Conservation (phyloP, 2,797 vertebrate species). For the Decapterus maruadsi region DNA sequence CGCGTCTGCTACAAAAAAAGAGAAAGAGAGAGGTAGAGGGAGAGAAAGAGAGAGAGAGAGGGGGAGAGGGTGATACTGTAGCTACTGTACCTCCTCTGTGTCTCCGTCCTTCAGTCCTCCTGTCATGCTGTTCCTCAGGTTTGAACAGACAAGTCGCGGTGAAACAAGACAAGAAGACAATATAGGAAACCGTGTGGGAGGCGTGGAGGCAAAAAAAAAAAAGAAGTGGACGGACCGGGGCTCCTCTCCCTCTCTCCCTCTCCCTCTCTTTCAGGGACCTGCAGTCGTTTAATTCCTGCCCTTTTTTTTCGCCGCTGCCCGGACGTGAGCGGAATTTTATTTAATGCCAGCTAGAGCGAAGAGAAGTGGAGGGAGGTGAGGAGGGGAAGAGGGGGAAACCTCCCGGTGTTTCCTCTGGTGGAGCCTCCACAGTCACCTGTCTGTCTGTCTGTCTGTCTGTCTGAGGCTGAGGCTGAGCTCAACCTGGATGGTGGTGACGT, state of each 20-base stretch:
- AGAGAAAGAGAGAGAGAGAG: slow-evolving; percentile 18
- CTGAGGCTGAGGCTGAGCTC: slow-evolving; percentile 39
- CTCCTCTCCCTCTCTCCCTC: slow-evolving; percentile 14
- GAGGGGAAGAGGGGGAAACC: slow-evolving; percentile 21
- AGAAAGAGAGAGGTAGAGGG: too few relatives aligned
- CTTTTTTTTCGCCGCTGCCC: slow-evolving; percentile 6
- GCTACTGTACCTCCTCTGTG: slow-evolving; percentile 90
- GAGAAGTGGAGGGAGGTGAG: background rate
- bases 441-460: slow-evolving; percentile 30
- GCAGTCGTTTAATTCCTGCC: slow-evolving; percentile 54
- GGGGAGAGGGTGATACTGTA: too few relatives aligned
- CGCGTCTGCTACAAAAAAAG: background rate
- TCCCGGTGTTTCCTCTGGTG: slow-evolving; percentile 26
- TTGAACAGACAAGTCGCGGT: slow-evolving; percentile 70
- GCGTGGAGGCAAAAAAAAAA: slow-evolving; percentile 75
- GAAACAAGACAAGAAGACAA: slow-evolving; percentile 68
- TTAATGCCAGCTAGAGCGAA: slow-evolving; percentile 38
- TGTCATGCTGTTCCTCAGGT: slow-evolving; percentile 90
- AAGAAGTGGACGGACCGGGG: slow-evolving; percentile 35
- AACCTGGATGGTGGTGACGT: slow-evolving; percentile 26
- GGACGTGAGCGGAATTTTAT: slow-evolving; percentile 57
- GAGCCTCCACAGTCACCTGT: background rate
- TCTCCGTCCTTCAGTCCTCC: slow-evolving; percentile 92
- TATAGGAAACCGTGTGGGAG: slow-evolving; percentile 84
- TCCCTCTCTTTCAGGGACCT: slow-evolving; percentile 39